These are phyloP conservation scores for Aptenodytes forsteri DNA, from an alignment of 2,113 vertebrate species.

Conservation along the genomic window DNA sequence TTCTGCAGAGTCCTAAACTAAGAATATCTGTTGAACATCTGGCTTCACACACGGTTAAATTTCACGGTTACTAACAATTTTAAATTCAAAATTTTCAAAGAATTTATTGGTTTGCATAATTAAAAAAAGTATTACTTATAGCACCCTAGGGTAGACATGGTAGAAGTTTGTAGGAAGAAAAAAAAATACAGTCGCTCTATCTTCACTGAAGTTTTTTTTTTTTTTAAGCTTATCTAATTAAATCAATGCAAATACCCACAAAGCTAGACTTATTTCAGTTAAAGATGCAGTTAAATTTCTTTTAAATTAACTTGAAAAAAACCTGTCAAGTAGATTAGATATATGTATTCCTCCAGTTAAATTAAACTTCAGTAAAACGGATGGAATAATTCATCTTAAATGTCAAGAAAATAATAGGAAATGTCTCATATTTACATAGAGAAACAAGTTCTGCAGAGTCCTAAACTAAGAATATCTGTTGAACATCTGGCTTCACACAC, in stretches of 20 bases:
- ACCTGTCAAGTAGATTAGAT: background rate
- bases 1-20: background rate
- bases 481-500: background rate
- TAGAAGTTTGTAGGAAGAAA: too few relatives aligned
- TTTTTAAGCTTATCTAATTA: background rate
- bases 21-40: background rate
- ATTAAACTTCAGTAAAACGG: constrained; percentile 9
- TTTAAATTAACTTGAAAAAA: background rate
- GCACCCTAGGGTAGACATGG: background rate
- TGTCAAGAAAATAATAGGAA: background rate
- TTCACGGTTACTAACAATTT: background rate
- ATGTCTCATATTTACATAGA: background rate
- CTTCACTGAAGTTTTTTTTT: background rate
- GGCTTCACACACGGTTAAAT: background rate
- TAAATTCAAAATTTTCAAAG: background rate
- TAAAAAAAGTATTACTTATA: background rate
- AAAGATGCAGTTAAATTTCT: background rate
- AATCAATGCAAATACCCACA: background rate
- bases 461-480: background rate
- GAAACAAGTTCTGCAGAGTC: background rate
- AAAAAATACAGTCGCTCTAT: too few relatives aligned
- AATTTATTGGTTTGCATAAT: background rate
- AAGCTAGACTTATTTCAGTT: background rate
- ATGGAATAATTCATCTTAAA: background rate
- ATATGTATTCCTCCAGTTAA: background rate